Evolutionary conservation across 2,888 invertebrate genomes (phyloP).

Genomic region (Sthenelais limicola): DNA sequence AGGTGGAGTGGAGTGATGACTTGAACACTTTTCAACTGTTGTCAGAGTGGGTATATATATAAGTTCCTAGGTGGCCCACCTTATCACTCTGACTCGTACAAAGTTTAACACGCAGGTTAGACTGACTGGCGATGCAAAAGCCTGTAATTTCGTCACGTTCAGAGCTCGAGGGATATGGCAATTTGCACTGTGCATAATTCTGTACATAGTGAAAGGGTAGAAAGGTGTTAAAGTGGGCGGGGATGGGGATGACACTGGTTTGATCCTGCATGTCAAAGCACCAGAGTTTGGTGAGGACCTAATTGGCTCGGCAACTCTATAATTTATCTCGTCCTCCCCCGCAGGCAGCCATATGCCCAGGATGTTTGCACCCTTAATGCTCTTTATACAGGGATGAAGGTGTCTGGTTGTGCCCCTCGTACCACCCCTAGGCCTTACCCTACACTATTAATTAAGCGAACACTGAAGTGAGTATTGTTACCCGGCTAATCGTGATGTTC

Average conservation of each 20-base stretch:
- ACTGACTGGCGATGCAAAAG: too few relatives aligned
- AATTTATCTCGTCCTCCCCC: neutral
- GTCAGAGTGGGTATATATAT: too few relatives aligned
- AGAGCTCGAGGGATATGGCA: too few relatives aligned
- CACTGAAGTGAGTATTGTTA: slow-evolving; percentile 4
- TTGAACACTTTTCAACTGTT: too few relatives aligned
- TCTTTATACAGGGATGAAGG: neutral
- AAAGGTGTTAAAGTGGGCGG: neutral
- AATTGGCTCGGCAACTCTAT: slow-evolving; percentile 14
- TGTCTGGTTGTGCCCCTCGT: too few relatives aligned
- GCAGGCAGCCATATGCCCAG: slow-evolving; percentile 34
- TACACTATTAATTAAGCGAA: slow-evolving; percentile 32
- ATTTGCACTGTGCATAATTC: too few relatives aligned
- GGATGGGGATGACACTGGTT: neutral
- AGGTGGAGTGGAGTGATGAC: too few relatives aligned
- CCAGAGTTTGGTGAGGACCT: neutral
- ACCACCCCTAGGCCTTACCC: neutral
- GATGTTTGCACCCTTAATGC: neutral
- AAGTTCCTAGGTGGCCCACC: too few relatives aligned
- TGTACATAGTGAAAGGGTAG: too few relatives aligned
- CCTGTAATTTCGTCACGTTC: too few relatives aligned
- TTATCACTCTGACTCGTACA: too few relatives aligned
- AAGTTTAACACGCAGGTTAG: too few relatives aligned
- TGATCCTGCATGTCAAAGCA: slow-evolving; percentile 20
- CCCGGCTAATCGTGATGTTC: slow-evolving; percentile 11